phyloP scores from a whole-genome alignment of 2,888 invertebrate genomes.

The Epinotia bilunana region DNA sequence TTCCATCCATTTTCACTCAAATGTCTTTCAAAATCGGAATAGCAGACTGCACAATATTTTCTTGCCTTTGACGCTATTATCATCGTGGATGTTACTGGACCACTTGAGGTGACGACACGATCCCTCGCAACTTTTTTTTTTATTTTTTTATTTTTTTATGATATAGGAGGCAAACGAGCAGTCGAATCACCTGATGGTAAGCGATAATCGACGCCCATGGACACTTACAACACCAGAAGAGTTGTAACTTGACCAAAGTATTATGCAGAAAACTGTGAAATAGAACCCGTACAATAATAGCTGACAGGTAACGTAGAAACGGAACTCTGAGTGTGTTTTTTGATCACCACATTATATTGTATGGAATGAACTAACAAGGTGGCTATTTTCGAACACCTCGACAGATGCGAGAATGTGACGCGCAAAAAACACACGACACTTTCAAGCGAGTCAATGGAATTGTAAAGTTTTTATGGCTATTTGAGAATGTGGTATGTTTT shows the following conservation, averaged over 20 bases:
- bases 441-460: constrained; percentile 29
- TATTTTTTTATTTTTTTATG: no score
- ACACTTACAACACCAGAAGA: no score
- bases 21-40: no score
- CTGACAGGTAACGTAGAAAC: background rate
- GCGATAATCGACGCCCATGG: no score
- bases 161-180: no score
- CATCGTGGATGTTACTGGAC: no score
- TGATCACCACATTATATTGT: constrained; percentile 17
- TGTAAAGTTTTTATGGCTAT: constrained; percentile 33
- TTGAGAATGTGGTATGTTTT: constrained; percentile 25
- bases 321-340: background rate
- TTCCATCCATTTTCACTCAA: no score
- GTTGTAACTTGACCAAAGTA: no score
- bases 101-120: no score
- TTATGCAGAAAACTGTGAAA: background rate
- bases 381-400: constrained; percentile 55
- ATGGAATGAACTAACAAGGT: constrained; percentile 41
- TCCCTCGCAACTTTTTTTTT: background rate
- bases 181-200: no score
- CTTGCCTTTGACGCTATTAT: no score
- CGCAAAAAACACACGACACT: constrained; percentile 42
- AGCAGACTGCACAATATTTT: no score
- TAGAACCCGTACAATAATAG: background rate
- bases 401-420: constrained; percentile 39